Evolutionary conservation across 92 coral and sea anemone genomes (phyloP), one percentile per base, ranked within the genome.

Genomic region (Zoanthus sansibaricus): DNA sequence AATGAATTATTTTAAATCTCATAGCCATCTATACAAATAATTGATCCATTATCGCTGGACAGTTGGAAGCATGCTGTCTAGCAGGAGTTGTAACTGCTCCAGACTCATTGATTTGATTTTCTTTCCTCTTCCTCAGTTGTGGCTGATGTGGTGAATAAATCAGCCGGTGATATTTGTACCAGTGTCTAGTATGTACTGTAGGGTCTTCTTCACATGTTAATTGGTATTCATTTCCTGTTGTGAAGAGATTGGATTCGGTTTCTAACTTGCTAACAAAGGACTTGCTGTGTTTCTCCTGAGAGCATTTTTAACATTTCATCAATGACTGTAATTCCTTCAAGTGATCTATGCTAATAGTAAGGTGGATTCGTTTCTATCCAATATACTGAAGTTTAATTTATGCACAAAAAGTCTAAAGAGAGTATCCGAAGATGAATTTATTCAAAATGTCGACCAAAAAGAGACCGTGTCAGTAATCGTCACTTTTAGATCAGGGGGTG

Each of bases 201-300:
- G 32, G 45, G 33, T 71, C 76, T 9, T 31, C 47, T 13, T 7
- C 33, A 25, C 76, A 71, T 8, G 76, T 33, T 32, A n/a, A 71
- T 25, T 44, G 31, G 75, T 31, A 71, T 71, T 33, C 76, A 25
- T 71, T 44, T 31, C n/a, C 33, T 71, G 20, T 71, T n/a, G 48
- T 32, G 32, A 31, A 44, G 47, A 30, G 14, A 58, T 58, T 18
- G 11, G 51, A 18, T 44, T 71, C 6, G 32, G 76, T 18, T 11
- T 4, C 14, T 33, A 71, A 31, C 33, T 71, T 33, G 51, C 51
- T 14, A 7, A 71, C 7, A 46, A 71, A 33, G 18, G 5, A 58
- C 64, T 1, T 16, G 11, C 87, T 82, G 37, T 86, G 83, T 46
- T 75, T 82, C 33, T 42, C 17, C 71, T 79, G 62, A 79, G 89